Conservation (phyloP, 2,113 vertebrate species). For the Galeopterus variegatus region DNA sequence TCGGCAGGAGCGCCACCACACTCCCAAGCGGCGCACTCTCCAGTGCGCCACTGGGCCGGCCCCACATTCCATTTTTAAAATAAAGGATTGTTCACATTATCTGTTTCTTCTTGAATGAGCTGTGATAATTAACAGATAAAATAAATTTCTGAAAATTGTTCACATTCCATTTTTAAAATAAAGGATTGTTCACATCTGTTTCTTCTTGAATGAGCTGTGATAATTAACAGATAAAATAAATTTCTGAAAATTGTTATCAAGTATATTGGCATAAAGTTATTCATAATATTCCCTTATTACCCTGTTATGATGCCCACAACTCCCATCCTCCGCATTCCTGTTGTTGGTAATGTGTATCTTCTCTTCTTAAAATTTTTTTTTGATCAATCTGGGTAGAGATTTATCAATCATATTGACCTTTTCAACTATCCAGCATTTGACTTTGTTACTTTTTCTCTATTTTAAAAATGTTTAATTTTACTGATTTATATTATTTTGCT, state of each 20-base stretch:
- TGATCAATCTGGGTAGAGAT: neutral
- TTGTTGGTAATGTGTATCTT: neutral
- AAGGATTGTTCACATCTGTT: neutral
- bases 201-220: neutral
- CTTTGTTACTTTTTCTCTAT: neutral
- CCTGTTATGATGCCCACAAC: neutral
- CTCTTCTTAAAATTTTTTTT: neutral
- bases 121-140: too few relatives aligned
- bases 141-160: too few relatives aligned
- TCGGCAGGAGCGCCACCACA: too few relatives aligned
- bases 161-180: neutral
- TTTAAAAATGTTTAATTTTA: neutral
- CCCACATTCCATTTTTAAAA: too few relatives aligned
- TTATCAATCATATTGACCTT: neutral
- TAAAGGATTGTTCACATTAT: too few relatives aligned
- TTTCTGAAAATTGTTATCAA: neutral
- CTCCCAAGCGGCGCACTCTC: too few relatives aligned
- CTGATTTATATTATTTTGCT: constrained; percentile 13
- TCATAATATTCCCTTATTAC: neutral
- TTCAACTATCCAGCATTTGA: neutral
- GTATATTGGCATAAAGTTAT: neutral
- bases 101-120: too few relatives aligned
- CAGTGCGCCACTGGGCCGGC: too few relatives aligned
- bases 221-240: neutral
- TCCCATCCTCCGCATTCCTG: neutral